Conservation (phyloP, 1,140 invertebrate genomes). For the Drosophila eugracilis region DNA sequence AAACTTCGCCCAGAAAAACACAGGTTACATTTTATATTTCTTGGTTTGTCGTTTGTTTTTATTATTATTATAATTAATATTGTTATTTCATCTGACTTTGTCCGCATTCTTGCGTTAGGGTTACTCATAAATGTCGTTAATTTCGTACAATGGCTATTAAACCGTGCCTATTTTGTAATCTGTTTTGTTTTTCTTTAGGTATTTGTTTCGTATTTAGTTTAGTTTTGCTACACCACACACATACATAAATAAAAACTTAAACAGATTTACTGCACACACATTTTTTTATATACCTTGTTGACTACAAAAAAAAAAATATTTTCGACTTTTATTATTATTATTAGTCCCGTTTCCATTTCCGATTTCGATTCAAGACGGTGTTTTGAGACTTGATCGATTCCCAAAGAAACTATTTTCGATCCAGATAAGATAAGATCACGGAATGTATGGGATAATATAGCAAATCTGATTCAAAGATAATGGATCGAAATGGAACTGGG, state of each 20-base stretch:
- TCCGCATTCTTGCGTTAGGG: slow-evolving; percentile 47
- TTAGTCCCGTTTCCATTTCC: not conserved
- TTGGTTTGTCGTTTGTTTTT: slow-evolving; percentile 27
- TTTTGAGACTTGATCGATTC: too few relatives aligned
- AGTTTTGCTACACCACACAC: slow-evolving; percentile 63
- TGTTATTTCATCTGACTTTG: slow-evolving; percentile 53
- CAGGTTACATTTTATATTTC: slow-evolving; percentile 16
- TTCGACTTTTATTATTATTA: slow-evolving; percentile 42
- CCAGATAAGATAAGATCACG: slow-evolving; percentile 24
- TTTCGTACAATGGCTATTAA: slow-evolving; percentile 47
- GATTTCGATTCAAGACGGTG: slow-evolving; percentile 2
- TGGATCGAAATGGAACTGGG: slow-evolving; percentile 13
- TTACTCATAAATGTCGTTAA: slow-evolving; percentile 49
- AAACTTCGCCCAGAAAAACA: slow-evolving; percentile 16
- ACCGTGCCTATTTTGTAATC: slow-evolving; percentile 44
- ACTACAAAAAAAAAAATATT: slow-evolving; percentile 66
- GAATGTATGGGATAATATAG: not conserved
- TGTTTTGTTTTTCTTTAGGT: slow-evolving; percentile 23
- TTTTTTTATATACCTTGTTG: slow-evolving; percentile 63
- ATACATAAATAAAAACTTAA: slow-evolving; percentile 82
- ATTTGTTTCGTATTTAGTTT: slow-evolving; percentile 55
- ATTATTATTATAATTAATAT: slow-evolving; percentile 45
- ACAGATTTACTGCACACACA: slow-evolving; percentile 80
- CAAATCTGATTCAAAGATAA: not conserved
- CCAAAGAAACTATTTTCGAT: not conserved